A percentile compares a stretch with the other conserved stretches of the same genome.
Conservation (phyloP, 2,888 invertebrate species). For the Fragum sueziense region DNA sequence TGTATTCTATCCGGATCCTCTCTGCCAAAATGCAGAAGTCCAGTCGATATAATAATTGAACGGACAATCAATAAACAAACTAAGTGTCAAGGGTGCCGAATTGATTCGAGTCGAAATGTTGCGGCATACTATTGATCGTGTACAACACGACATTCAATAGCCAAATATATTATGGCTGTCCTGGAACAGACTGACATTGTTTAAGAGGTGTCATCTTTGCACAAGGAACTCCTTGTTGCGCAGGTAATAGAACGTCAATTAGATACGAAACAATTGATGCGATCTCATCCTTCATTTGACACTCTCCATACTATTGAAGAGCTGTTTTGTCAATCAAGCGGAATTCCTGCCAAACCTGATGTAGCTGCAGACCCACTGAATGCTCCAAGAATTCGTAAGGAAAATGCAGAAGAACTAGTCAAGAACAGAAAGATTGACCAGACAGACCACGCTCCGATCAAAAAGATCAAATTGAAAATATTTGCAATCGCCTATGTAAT, state of each 20-base stretch:
- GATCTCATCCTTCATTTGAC: slow-evolving; percentile 30
- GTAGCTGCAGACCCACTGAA: slow-evolving; percentile 33
- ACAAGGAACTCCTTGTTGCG: slow-evolving; percentile 28
- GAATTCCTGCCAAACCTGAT: slow-evolving; percentile 38
- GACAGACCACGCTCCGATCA: slow-evolving; percentile 39
- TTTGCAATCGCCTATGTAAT: slow-evolving; percentile 31
- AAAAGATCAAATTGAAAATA: slow-evolving; percentile 41
- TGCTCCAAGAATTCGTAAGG: slow-evolving; percentile 17
- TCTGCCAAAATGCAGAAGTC: slow-evolving; percentile 42
- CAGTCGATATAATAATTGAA: slow-evolving; percentile 45
- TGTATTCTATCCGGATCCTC: slow-evolving; percentile 47
- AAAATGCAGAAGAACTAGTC: slow-evolving; percentile 33
- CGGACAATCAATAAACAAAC: slow-evolving; percentile 46
- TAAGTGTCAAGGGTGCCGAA: slow-evolving; percentile 29
- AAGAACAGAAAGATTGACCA: slow-evolving; percentile 31
- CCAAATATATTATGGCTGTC: slow-evolving; percentile 23
- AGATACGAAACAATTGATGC: slow-evolving; percentile 15
- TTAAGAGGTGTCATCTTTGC: neutral
- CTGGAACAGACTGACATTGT: slow-evolving; percentile 27
- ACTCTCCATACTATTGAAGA: slow-evolving; percentile 8
- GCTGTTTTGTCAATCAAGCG: slow-evolving; percentile 50
- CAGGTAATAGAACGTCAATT: slow-evolving; percentile 6
- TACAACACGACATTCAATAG: slow-evolving; percentile 24
- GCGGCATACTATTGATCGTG: slow-evolving; percentile 42
- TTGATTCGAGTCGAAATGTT: slow-evolving; percentile 37